phyloP scores from a whole-genome alignment of 1,140 invertebrate species.

The Microplitis mediator region DNA sequence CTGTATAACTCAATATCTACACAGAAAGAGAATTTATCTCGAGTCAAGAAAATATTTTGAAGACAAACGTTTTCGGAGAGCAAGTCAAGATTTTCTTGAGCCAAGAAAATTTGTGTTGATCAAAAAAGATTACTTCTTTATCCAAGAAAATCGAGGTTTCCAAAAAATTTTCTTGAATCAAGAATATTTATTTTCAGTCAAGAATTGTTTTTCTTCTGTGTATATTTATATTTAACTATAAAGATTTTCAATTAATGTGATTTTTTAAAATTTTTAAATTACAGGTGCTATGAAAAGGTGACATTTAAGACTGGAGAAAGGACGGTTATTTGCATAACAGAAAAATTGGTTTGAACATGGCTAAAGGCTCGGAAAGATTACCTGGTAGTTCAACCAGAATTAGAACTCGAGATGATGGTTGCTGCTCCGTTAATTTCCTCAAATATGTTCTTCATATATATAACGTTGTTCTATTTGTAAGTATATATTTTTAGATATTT shows the following conservation, averaged over 20 bases:
- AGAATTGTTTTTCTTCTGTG: no score
- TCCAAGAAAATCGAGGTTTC: no score
- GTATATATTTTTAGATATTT: slow-evolving; percentile 49
- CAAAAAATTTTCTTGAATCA: no score
- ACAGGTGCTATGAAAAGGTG: slow-evolving; percentile 53
- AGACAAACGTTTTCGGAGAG: no score
- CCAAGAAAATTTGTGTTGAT: no score
- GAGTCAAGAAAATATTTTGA: no score
- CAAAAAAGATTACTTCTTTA: no score
- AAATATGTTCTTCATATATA: slow-evolving; percentile 81
- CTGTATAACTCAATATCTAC: no score
- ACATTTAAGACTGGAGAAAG: slow-evolving; percentile 34
- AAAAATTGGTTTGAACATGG: slow-evolving; percentile 44
- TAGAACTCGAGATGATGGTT: slow-evolving; percentile 71
- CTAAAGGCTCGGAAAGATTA: slow-evolving; percentile 56
- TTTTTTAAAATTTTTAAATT: slow-evolving; percentile 29
- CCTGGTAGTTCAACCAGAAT: slow-evolving; percentile 54
- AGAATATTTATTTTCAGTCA: no score
- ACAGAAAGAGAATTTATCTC: no score
- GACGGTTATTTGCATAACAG: slow-evolving; percentile 11
- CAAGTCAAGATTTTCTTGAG: no score
- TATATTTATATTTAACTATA: neutral
- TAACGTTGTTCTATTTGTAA: slow-evolving; percentile 80
- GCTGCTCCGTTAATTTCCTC: slow-evolving; percentile 77
- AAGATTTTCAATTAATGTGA: neutral